Percentiles rank a stretch among this genome's conserved stretches.
phyloP scores from a whole-genome alignment of 2,888 invertebrate genomes.

The Adelphocoris suturalis region DNA sequence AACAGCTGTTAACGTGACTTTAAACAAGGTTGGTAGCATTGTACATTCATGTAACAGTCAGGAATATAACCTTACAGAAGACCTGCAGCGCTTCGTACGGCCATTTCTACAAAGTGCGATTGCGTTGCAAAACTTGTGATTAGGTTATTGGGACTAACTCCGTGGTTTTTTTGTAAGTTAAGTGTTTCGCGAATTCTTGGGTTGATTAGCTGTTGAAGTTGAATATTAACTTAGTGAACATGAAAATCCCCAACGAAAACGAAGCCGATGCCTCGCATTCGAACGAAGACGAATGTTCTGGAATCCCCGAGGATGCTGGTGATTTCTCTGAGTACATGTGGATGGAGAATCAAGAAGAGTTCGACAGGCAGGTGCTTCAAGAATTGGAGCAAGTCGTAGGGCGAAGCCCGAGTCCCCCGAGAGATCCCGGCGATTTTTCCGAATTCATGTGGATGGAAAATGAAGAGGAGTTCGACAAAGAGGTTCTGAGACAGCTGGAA shows the following conservation, averaged over 20 bases:
- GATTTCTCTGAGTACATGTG: slow-evolving; percentile 94
- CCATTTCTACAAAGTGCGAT: slow-evolving; percentile 23
- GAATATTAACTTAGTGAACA: slow-evolving; percentile 4
- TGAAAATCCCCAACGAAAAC: slow-evolving; percentile 64
- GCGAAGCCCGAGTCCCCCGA: slow-evolving; percentile 37
- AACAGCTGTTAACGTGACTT: slow-evolving; percentile 33
- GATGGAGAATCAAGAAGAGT: slow-evolving; percentile 97
- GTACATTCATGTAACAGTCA: background rate
- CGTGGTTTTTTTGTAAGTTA: background rate
- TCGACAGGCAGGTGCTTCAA: slow-evolving; percentile 91
- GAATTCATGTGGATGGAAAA: slow-evolving; percentile 98
- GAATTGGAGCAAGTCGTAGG: slow-evolving; percentile 64
- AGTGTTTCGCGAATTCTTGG: background rate
- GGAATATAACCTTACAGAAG: background rate
- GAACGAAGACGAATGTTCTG: slow-evolving; percentile 45
- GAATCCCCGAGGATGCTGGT: background rate
- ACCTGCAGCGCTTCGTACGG: slow-evolving; percentile 8
- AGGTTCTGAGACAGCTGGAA: slow-evolving; percentile 91
- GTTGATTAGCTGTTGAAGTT: background rate
- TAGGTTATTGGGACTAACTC: slow-evolving; percentile 67
- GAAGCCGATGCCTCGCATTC: slow-evolving; percentile 14
- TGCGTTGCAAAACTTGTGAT: slow-evolving; percentile 54
- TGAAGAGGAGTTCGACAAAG: slow-evolving; percentile 94
- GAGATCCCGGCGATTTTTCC: slow-evolving; percentile 86
- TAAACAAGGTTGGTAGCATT: background rate